Conservation (phyloP, 2,888 invertebrate species). For the Galerucella nymphaeae region DNA sequence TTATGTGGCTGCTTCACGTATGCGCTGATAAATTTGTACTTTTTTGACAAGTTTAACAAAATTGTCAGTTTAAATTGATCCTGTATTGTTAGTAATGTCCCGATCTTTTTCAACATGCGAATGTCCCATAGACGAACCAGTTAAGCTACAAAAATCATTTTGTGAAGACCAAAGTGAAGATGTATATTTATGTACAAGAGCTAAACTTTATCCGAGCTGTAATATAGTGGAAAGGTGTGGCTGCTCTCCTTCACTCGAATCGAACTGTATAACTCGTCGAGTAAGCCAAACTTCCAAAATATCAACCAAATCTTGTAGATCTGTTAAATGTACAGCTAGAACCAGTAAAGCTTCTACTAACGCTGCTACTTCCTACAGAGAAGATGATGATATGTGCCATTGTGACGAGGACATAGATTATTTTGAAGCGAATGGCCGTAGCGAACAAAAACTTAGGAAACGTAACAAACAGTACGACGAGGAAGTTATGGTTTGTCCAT, state of each 20-base stretch:
- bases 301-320: neutral
- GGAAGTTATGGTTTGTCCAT: neutral
- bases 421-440: neutral
- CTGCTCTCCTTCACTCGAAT: neutral
- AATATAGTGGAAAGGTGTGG: neutral
- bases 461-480: neutral
- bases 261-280: neutral
- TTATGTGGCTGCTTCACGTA: no score
- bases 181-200: neutral
- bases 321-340: conserved; percentile 13
- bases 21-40: no score
- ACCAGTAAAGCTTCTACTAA: neutral
- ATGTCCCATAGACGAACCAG: neutral
- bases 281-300: neutral
- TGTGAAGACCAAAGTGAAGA: neutral
- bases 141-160: neutral
- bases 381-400: neutral
- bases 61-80: neutral
- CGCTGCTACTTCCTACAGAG: neutral
- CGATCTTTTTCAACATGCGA: neutral
- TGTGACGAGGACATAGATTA: neutral
- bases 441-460: neutral
- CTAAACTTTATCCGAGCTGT: neutral
- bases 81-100: neutral
- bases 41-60: neutral